Evolutionary conservation across 2,797 vertebrate species (phyloP), one percentile per base, ranked within the genome.

Genomic region (Catharus ustulatus): DNA sequence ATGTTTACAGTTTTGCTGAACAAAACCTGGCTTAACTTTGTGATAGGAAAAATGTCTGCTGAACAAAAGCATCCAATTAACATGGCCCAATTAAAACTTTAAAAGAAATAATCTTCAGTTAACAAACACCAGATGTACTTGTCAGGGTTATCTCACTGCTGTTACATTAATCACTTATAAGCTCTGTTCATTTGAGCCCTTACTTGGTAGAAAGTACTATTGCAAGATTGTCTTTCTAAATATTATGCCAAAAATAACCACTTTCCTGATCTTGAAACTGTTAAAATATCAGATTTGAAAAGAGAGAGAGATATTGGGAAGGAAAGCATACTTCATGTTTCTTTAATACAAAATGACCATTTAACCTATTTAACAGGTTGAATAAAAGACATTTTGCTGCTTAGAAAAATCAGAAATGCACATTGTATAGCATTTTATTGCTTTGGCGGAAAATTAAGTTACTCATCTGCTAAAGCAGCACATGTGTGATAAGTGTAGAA

Each of bases 231-330:
- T 71, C 68, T 96, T 97, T 92, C 90, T 95, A 62, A 84, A 91
- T 87, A 93, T 66, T 90, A 84, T 82, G 66, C 95, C 96, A 97
- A 97, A 97, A 97, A 96, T 87, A 97, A 88, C 91, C 57, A 81
- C 91, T 94, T 91, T 94, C 82, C 88, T 74, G 77, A 97, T 97
- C 95, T 84, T 96, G 40, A 86, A 93, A 85, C 92, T 91, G 46
- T 84, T 94, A 74, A 87, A 86, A 81, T 19, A 76, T 89, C 48
- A 69, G 51, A 83, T 95, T 82, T 49, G 94, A 88, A 78, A 87
- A 83, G 54, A 71, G 14, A 12, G 34, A 75, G 42, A 55, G 45
- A 55, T 34, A 49, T 32, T 34, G 52, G 51, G 45, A 93, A 90
- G 42, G 7, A 48, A 83, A 95, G 87, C 63, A 82, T 77, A 86